These are phyloP conservation scores for Arothron firmamentum DNA, from an alignment of 2,113 vertebrate genomes.

Conservation along the genomic window DNA sequence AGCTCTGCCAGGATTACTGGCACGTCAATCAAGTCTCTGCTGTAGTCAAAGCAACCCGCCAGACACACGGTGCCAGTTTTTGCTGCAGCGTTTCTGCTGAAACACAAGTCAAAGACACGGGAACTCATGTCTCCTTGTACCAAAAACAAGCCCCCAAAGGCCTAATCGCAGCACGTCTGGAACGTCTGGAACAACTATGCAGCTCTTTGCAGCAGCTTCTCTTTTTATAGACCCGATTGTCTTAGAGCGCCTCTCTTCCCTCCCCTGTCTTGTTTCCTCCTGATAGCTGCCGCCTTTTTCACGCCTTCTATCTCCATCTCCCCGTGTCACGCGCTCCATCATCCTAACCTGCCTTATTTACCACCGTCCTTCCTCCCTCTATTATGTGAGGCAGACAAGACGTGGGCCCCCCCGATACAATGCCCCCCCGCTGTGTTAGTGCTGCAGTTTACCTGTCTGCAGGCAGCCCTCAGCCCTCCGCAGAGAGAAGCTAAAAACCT, in stretches of 20 bases:
- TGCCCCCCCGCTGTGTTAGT: slow-evolving; percentile 32
- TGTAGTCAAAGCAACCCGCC: neutral
- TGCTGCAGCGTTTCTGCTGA: slow-evolving; percentile 32
- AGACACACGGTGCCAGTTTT: slow-evolving; percentile 38
- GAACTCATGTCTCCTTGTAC: slow-evolving; percentile 42
- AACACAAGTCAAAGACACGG: slow-evolving; percentile 47
- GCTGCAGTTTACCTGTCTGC: slow-evolving; percentile 33
- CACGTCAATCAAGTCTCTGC: no score
- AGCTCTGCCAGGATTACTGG: no score
- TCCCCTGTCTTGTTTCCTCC: slow-evolving; percentile 39
- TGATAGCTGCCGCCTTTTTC: slow-evolving; percentile 51
- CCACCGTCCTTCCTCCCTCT: slow-evolving; percentile 25
- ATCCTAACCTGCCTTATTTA: slow-evolving; percentile 22
- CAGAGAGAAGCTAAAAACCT: slow-evolving; percentile 11
- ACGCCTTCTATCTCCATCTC: slow-evolving; percentile 54
- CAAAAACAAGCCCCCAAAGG: slow-evolving; percentile 61
- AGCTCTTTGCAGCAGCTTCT: slow-evolving; percentile 20
- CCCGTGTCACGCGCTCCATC: slow-evolving; percentile 52
- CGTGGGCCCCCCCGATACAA: slow-evolving; percentile 38
- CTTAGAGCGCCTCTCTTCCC: slow-evolving; percentile 38
- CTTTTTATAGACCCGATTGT: slow-evolving; percentile 19
- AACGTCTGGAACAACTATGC: slow-evolving; percentile 57
- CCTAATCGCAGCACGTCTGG: slow-evolving; percentile 44
- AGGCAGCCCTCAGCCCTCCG: slow-evolving; percentile 20
- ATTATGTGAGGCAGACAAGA: slow-evolving; percentile 46